A percentile compares a stretch with the other conserved stretches of the same genome.
Conservation (phyloP, 2,888 invertebrate species). For the Andricus curvator region DNA sequence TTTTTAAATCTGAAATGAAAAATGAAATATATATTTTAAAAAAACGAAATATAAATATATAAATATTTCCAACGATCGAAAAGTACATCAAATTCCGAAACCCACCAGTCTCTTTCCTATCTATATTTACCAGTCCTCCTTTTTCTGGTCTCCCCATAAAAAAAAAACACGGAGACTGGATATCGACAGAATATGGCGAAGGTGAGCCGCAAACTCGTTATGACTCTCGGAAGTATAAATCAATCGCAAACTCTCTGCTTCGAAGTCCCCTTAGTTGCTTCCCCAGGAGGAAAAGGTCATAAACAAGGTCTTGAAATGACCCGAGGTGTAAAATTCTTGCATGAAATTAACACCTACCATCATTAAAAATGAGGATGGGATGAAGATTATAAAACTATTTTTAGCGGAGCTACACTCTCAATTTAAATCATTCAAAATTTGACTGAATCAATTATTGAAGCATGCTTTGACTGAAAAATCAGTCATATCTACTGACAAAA, state of each 20-base stretch:
- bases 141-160: neutral
- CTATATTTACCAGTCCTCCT: neutral
- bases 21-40: too few species aligned
- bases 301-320: conserved; percentile 37
- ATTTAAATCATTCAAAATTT: neutral
- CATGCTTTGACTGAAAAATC: too few species aligned
- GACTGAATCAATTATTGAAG: too few species aligned
- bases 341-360: conserved; percentile 12
- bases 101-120: too few species aligned
- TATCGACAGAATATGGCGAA: conserved; percentile 38
- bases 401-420: neutral
- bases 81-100: too few species aligned
- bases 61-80: too few species aligned
- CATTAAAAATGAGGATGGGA: neutral
- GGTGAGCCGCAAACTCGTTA: conserved; percentile 67
- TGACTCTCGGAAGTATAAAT: conserved; percentile 75
- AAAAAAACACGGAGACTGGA: neutral
- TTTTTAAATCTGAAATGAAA: too few species aligned
- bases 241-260: conserved; percentile 60
- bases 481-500: too few species aligned
- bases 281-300: conserved; percentile 49
- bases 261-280: conserved; percentile 15
- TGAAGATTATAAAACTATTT: neutral
- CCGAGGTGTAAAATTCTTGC: conserved; percentile 24
- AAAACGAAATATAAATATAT: too few species aligned